Percentiles rank a stretch among this genome's conserved stretches.
These are phyloP conservation scores for Coracopsis vasa DNA, from an alignment of 2,113 vertebrate species.

Conservation along the genomic window DNA sequence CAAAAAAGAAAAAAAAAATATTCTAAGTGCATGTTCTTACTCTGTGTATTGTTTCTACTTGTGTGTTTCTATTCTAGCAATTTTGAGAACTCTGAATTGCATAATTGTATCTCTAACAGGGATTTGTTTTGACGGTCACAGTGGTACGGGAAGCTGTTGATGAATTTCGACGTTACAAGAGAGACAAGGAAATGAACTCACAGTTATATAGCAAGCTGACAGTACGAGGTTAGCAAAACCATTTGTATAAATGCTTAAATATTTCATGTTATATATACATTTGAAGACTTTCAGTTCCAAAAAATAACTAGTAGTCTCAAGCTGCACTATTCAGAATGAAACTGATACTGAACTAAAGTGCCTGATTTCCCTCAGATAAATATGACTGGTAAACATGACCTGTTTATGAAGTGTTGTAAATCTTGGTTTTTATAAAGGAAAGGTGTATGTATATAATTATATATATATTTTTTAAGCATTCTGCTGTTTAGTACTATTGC, in stretches of 20 bases:
- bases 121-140: slow-evolving; percentile 92
- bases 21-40: not conserved
- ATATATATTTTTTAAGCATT: not conserved
- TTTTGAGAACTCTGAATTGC: slow-evolving; percentile 7
- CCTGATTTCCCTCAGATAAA: not conserved
- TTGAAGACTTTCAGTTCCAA: not conserved
- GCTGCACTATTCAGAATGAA: not conserved
- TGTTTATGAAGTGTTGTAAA: not conserved
- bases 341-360: not conserved
- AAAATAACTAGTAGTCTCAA: not conserved
- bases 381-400: not conserved
- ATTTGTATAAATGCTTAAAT: not conserved
- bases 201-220: slow-evolving; percentile 97
- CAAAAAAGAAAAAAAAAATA: not conserved
- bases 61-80: not conserved
- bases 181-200: slow-evolving; percentile 98
- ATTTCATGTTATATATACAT: not conserved
- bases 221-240: slow-evolving; percentile 83
- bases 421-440: not conserved
- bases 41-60: not conserved
- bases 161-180: slow-evolving; percentile 88
- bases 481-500: not conserved
- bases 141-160: slow-evolving; percentile 92
- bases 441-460: not conserved
- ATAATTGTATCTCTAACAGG: slow-evolving; percentile 75